Base-by-base conservation (phyloP, 2,113 vertebrate species). In the Apteryx owenii region DNA sequence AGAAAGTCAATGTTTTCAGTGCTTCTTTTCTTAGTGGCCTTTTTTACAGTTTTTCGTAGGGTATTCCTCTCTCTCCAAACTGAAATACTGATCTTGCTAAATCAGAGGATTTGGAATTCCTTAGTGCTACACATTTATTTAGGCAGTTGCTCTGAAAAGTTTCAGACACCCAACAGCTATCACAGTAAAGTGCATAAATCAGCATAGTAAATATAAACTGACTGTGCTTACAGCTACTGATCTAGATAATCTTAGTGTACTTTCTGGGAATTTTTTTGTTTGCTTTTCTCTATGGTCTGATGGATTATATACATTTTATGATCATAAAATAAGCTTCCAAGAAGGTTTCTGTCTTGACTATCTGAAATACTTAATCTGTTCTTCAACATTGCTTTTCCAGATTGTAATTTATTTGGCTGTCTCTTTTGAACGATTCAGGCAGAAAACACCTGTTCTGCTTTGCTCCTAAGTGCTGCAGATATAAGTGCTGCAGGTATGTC, bases 361-460 rank as follows among this genome's bases (percentile, higher is more conserved):
- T 83, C 62, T 87, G 81, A 93, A 92, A 48, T 65, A 79, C 46
- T 79, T 90, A 61, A 89, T 81, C 73, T 60, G 14, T 87, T 88
- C 51, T 60, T 90, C 81, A 81, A 44, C 48, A 42, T 5, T 92
- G 31, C 31, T 86, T 84, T 90, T 90, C 85, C 78, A 87, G 69
- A 46, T 44, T 70, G 25, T 31, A 62, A 93, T 91, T 92, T 79
- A 65, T 91, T 4, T 0, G 1, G 20, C 51, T 84, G 85, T 10
- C 54, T 86, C 46, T 89, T 16, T 3, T 85, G 81, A 81, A 66
- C 16, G 62, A 65, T 33, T 42, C 38, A 66, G 65, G 81, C 53
- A 81, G 81, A 95, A 92, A 44, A 33, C 70, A 91, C 33, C 93
- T 91, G 81, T 62, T 92, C 44, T 94, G 53, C 66, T 92, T 40